A percentile compares a stretch with the other conserved stretches of the same genome.
Conservation (phyloP, 2,797 vertebrate genomes). For the Catharus ustulatus region DNA sequence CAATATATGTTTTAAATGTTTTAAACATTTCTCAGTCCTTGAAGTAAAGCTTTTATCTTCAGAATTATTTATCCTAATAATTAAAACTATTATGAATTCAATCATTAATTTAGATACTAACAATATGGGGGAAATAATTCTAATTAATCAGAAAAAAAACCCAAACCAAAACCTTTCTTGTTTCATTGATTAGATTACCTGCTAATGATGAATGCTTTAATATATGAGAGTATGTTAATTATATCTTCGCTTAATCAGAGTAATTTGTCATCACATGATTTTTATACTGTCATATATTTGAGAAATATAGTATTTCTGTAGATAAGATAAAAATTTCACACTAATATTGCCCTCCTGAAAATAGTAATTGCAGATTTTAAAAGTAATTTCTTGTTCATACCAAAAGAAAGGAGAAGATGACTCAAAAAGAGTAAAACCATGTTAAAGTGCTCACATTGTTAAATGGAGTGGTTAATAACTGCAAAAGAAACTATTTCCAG, state of each 20-base stretch:
- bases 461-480: conserved; percentile 45
- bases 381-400: neutral
- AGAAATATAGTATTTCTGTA: neutral
- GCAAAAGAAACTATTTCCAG: conserved; percentile 5
- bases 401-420: neutral
- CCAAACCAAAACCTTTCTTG: neutral
- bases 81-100: neutral
- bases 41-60: neutral
- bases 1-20: neutral
- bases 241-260: neutral
- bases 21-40: neutral
- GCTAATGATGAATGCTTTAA: neutral
- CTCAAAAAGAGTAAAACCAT: accelerated
- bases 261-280: neutral
- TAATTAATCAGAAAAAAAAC: neutral
- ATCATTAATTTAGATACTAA: neutral
- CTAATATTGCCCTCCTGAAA: neutral
- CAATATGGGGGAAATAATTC: neutral
- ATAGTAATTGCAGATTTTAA: neutral
- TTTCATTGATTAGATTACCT: neutral
- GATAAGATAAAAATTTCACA: neutral
- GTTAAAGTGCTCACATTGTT: neutral
- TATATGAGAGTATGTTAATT: neutral
- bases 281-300: neutral
- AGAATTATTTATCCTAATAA: neutral